A percentile compares a stretch with the other conserved stretches of the same genome.
Evolutionary conservation across 2,113 vertebrate species (phyloP).

Genomic region (pig (Sus scrofa)): T2T-Sscrofa CM000821.6:4780001-4780500

Average conservation of each 20-base stretch:
- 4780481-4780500: background rate
- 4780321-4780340: background rate
- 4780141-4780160: background rate
- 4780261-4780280: background rate
- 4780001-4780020: background rate
- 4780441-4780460: background rate
- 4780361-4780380: background rate
- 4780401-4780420: background rate
- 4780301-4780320: background rate
- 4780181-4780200: background rate
- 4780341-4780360: background rate
- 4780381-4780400: background rate
- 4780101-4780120: background rate
- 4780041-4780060: background rate
- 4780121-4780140: background rate
- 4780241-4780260: background rate
- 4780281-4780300: background rate
- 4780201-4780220: background rate
- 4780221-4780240: background rate
- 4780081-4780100: background rate
- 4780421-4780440: background rate
- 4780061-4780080: background rate
- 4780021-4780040: background rate
- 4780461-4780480: background rate
- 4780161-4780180: background rate